Conservation (phyloP, 2,797 vertebrate species). For the Macropodus opercularis region DNA sequence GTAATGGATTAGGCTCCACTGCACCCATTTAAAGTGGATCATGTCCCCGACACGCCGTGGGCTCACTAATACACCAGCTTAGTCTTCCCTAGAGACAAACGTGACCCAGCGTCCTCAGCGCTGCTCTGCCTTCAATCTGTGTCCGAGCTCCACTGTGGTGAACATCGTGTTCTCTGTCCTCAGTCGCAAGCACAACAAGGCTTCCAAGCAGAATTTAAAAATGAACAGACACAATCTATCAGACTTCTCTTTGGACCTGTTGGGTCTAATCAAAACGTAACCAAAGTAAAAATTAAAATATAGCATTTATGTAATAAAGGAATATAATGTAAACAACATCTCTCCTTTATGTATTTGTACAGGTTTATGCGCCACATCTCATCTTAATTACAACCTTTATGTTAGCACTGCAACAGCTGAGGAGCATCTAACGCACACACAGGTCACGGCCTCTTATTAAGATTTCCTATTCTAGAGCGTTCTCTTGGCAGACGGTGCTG, state of each 20-base stretch:
- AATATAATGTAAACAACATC: conserved; percentile 18
- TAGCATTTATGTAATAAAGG: conserved; percentile 4
- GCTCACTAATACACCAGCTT: no score
- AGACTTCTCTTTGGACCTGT: not conserved
- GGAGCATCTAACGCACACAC: conserved; percentile 52
- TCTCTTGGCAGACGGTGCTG: conserved; percentile 55
- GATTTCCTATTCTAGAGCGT: conserved; percentile 63
- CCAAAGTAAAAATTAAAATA: not conserved
- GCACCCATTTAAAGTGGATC: no score
- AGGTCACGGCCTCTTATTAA: conserved; percentile 57
- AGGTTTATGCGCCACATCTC: conserved; percentile 4
- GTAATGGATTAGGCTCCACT: no score
- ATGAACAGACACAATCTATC: conserved; percentile 6
- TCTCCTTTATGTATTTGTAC: conserved; percentile 6
- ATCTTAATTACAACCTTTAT: conserved; percentile 15
- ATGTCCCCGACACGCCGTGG: no score
- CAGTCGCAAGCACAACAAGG: conserved; percentile 10
- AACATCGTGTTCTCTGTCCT: conserved; percentile 11
- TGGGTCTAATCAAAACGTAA: not conserved
- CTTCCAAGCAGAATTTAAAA: not conserved
- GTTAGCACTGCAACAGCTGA: conserved; percentile 44
- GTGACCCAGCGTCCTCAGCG: not conserved
- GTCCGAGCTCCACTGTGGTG: not conserved
- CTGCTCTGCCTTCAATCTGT: conserved; percentile 2
- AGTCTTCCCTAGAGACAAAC: not conserved